These are phyloP conservation scores for Clarias laeviceps DNA, from an alignment of 2,797 vertebrate genomes.

Conservation along the genomic window DNA sequence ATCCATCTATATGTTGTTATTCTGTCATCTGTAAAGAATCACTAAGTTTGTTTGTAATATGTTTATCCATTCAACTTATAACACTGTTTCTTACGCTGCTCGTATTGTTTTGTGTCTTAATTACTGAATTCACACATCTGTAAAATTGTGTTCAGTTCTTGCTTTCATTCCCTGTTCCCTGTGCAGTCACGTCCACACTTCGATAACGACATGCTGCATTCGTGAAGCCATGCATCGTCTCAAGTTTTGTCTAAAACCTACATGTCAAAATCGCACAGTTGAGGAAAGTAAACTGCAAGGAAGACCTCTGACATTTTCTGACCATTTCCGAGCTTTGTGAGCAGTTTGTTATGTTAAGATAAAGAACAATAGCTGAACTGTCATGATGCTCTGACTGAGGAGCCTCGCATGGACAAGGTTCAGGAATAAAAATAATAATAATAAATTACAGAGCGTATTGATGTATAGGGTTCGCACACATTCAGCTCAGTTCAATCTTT, in stretches of 20 bases:
- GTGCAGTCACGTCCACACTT: slow-evolving; percentile 3
- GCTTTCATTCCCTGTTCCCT: not conserved
- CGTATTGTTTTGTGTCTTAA: not conserved
- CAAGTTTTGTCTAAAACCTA: not conserved
- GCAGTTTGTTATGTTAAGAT: slow-evolving; percentile 8
- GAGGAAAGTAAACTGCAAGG: slow-evolving; percentile 8
- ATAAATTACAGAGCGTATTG: not conserved
- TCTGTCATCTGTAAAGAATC: not conserved
- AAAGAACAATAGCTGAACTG: slow-evolving; percentile 5
- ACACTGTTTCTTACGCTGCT: not conserved
- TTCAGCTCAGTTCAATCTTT: not conserved
- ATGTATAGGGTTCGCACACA: not conserved
- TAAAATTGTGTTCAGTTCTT: not conserved
- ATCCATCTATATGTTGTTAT: not conserved
- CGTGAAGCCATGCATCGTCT: not conserved
- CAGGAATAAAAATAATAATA: no score
- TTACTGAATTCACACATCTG: not conserved
- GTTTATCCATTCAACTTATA: not conserved
- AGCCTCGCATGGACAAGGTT: slow-evolving; percentile 7
- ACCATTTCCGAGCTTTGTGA: slow-evolving; percentile 17
- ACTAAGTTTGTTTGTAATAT: not conserved
- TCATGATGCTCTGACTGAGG: not conserved
- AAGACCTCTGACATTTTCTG: not conserved
- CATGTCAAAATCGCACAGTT: not conserved
- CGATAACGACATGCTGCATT: not conserved